These are phyloP conservation scores for Syngnathoides biaculeatus DNA, from an alignment of 2,113 vertebrate genomes.

Conservation along the genomic window DNA sequence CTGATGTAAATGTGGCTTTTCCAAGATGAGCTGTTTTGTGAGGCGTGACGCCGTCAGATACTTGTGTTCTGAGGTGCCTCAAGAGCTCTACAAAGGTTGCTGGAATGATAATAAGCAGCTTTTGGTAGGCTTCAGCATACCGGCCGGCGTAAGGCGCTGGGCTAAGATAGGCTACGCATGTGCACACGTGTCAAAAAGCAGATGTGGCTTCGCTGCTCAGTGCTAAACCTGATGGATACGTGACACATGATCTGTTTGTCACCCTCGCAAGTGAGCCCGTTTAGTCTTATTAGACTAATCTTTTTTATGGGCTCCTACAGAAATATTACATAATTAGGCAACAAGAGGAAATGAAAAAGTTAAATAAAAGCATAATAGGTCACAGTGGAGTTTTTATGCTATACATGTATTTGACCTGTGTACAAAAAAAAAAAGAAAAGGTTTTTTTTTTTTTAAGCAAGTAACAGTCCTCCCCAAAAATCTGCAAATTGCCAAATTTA, in stretches of 20 bases:
- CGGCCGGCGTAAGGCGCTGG: conserved; percentile 7
- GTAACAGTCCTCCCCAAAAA: too few relatives aligned
- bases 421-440: too few relatives aligned
- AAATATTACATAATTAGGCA: neutral
- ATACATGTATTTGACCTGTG: too few relatives aligned
- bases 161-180: conserved; percentile 2
- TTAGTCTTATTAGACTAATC: neutral
- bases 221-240: conserved; percentile 5
- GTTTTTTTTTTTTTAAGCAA: too few relatives aligned
- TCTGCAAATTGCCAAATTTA: too few relatives aligned
- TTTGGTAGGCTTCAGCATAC: conserved; percentile 22
- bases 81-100: conserved; percentile 6
- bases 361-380: too few relatives aligned
- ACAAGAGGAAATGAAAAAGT: too few relatives aligned
- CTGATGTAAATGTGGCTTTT: conserved; percentile 27
- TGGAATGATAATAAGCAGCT: conserved; percentile 22
- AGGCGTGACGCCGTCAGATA: conserved; percentile 43
- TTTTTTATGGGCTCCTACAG: neutral
- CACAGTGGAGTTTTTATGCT: too few relatives aligned
- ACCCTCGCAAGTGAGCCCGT: neutral
- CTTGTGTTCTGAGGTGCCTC: conserved; percentile 33
- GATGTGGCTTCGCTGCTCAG: neutral
- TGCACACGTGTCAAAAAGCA: neutral
- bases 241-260: neutral
- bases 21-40: conserved; percentile 37